A percentile compares a stretch with the other conserved stretches of the same genome.
phyloP scores from a whole-genome alignment of 2,113 vertebrate genomes.

The Mellivora capensis region DNA sequence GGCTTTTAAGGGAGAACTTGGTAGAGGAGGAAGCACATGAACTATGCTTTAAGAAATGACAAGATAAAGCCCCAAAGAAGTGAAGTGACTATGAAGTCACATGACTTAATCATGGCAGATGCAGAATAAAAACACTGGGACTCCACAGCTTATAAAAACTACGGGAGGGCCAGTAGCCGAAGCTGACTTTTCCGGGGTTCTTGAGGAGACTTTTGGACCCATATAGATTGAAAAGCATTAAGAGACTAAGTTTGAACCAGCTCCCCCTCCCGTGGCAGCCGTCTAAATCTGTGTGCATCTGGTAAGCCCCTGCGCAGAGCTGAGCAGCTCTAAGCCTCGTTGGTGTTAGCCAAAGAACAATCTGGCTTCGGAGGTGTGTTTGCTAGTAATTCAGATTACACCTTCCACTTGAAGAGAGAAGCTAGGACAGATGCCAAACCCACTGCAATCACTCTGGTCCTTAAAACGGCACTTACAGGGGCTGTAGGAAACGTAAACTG shows the following conservation, averaged over 20 bases:
- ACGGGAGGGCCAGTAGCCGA: not conserved
- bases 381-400: not conserved
- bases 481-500: slow-evolving; percentile 14
- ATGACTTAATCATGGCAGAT: not conserved
- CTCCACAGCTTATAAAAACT: not conserved
- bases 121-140: not conserved
- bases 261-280: not conserved
- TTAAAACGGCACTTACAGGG: slow-evolving; percentile 35
- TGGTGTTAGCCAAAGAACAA: not conserved
- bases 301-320: not conserved
- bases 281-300: not conserved
- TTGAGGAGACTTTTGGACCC: not conserved
- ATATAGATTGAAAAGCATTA: not conserved
- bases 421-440: slow-evolving; percentile 51
- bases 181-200: not conserved
- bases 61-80: not conserved
- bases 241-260: not conserved
- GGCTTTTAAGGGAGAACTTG: not conserved
- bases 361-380: slow-evolving; percentile 32
- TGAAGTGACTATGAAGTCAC: not conserved
- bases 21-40: not conserved
- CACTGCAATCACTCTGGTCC: slow-evolving; percentile 45
- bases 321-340: not conserved
- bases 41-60: not conserved
- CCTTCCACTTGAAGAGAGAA: slow-evolving; percentile 51